Conservation (phyloP, 2,113 vertebrate genomes). For the Pseudorhombus dupliciocellatus region DNA sequence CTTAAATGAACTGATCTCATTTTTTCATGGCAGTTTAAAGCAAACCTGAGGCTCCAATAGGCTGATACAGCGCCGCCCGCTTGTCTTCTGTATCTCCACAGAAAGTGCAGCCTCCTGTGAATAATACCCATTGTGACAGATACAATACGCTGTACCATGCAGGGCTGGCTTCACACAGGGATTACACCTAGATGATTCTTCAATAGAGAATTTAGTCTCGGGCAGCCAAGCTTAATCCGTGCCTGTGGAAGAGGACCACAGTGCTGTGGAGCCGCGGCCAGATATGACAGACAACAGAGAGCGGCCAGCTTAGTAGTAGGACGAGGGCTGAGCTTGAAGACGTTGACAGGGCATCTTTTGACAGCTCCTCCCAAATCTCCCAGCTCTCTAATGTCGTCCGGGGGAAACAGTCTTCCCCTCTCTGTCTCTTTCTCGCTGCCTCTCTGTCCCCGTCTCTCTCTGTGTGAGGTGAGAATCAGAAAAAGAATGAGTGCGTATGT, state of each 20-base stretch:
- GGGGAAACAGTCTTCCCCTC: constrained; percentile 61
- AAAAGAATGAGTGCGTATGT: background rate
- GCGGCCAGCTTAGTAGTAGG: constrained; percentile 64
- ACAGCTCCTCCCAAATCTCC: constrained; percentile 66
- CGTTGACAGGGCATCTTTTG: constrained; percentile 56
- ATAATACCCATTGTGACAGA: constrained; percentile 50
- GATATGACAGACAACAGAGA: constrained; percentile 70
- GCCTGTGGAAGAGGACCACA: constrained; percentile 54
- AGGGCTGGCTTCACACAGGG: constrained; percentile 63
- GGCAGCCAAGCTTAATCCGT: constrained; percentile 58
- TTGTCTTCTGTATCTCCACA: constrained; percentile 34
- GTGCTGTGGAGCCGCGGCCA: constrained; percentile 53
- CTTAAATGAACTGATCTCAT: constrained; percentile 36
- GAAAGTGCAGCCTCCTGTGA: constrained; percentile 42
- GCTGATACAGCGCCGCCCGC: constrained; percentile 5
- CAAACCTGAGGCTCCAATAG: constrained; percentile 14
- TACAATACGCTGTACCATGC: constrained; percentile 43
- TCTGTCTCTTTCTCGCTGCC: constrained; percentile 26
- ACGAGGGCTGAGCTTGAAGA: constrained; percentile 49
- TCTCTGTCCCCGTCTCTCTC: constrained; percentile 25
- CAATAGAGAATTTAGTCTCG: constrained; percentile 66
- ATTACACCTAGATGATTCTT: constrained; percentile 74
- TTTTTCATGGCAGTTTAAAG: constrained; percentile 49
- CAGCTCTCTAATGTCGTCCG: constrained; percentile 49
- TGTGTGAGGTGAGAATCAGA: constrained; percentile 44